Evolutionary conservation across 2,888 invertebrate species (phyloP), one percentile per base, ranked within the genome.

Genomic region (Stratiomys singularior): DNA sequence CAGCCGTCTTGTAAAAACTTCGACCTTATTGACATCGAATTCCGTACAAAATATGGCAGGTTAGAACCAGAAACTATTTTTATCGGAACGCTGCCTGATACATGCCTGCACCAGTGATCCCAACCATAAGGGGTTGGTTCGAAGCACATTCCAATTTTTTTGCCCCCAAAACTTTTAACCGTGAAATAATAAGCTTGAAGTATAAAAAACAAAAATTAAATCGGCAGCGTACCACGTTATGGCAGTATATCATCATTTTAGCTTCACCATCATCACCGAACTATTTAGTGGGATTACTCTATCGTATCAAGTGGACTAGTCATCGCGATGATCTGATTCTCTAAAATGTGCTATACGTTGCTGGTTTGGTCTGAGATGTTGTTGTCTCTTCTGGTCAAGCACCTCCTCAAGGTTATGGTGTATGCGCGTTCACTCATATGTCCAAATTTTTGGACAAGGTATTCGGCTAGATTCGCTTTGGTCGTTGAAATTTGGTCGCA

Each of bases 311-410:
- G 69, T 69, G 69, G 69, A 46, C 69, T 44, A 69, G 47, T 69
- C 69, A 69, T 69, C 46, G 46, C 21, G 69, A 23, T 69, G 69
- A 69, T 69, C 69, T 69, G 69, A 69, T 69, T 69, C 69, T 69
- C n/a, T 5, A 18, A 69, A 69, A 15, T 15, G 37, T 30, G 18
- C 13, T 58, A 18, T 23, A 23, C 23, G 18, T 18, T 58, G n/a
- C 58, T 58, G 58, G 58, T 58, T 58, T 21, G 18, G 18, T 18
- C 23, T 21, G 23, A 11, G n/a, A 63, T 63, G 11, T 1, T 63
- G 11, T 1, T 27, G 5, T 25, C 27, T 63, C 13, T 21, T 18
- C 63, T 69, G 69, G 69, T 69, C 69, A 69, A 69, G 46, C n/a
- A 69, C 69, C 69, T 69, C 69, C 5, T 69, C 69, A 69, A 69